Evolutionary conservation across 1,140 invertebrate genomes (phyloP).

Genomic region (Dinoponera quadriceps): DNA sequence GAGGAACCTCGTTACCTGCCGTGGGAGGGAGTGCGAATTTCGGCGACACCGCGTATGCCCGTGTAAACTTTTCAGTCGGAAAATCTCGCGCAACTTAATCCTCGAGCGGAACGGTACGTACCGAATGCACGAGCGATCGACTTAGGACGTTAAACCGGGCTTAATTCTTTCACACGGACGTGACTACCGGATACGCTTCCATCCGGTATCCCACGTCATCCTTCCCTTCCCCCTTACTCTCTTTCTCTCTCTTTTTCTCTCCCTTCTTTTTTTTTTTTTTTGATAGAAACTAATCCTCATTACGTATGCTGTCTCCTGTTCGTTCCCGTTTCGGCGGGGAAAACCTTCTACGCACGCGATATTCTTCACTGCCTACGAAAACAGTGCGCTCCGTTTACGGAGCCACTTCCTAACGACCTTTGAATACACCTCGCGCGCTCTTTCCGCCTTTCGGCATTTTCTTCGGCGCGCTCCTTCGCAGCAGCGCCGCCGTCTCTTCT

Average conservation of each 20-base stretch:
- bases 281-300: constrained; percentile 39
- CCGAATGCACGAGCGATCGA: constrained; percentile 49
- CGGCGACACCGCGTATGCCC: constrained; percentile 25
- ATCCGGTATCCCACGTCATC: not conserved
- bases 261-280: not conserved
- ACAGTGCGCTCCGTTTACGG: constrained; percentile 37
- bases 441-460: constrained; percentile 54
- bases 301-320: constrained; percentile 32
- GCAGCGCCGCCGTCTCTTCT: not conserved
- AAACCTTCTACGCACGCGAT: constrained; percentile 41
- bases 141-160: constrained; percentile 52
- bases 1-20: not conserved
- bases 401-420: constrained; percentile 57
- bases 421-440: constrained; percentile 54
- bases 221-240: not conserved
- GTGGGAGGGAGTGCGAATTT: constrained; percentile 24
- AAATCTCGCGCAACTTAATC: constrained; percentile 55
- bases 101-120: constrained; percentile 36
- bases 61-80: constrained; percentile 44
- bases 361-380: constrained; percentile 45
- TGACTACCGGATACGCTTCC: constrained; percentile 34
- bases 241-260: not conserved
- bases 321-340: not conserved
- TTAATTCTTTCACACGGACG: constrained; percentile 49
- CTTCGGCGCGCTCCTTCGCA: not conserved